These are phyloP conservation scores for Muricea muricata DNA, from an alignment of 92 coral and sea anemone genomes.

Conservation along the genomic window DNA sequence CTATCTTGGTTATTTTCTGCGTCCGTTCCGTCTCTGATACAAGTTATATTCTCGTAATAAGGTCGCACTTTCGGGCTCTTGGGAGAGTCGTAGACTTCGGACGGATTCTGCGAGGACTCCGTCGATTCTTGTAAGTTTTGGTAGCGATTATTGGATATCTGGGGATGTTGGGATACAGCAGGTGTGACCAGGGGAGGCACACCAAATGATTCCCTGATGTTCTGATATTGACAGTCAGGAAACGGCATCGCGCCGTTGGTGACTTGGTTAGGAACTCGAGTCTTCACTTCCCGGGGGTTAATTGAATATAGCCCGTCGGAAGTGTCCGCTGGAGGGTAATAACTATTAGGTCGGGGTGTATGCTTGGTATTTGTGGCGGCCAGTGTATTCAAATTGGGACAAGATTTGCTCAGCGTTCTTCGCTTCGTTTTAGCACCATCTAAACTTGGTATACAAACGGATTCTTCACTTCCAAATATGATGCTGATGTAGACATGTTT, in stretches of 20 bases:
- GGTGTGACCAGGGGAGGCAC: not conserved
- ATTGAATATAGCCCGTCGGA: not conserved
- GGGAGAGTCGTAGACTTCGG: not conserved
- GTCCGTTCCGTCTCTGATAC: not conserved
- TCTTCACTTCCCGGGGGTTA: not conserved
- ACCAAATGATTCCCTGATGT: slow-evolving; percentile 9
- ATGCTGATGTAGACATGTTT: slow-evolving; percentile 33
- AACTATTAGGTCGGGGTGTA: not conserved
- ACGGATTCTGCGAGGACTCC: not conserved
- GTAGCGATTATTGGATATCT: not conserved
- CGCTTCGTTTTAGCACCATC: not conserved
- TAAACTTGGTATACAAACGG: not conserved
- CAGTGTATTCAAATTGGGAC: not conserved
- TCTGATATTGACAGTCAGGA: slow-evolving; percentile 3
- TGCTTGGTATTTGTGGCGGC: no score
- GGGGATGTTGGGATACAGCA: not conserved
- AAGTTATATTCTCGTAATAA: not conserved
- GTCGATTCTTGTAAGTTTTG: not conserved
- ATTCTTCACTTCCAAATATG: slow-evolving; percentile 27
- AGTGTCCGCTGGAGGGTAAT: slow-evolving; percentile 5
- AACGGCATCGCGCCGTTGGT: not conserved
- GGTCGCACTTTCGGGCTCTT: not conserved
- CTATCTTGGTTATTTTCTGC: not conserved
- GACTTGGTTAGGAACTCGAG: not conserved
- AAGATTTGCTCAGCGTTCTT: not conserved